Evolutionary conservation across 2,888 invertebrate species (phyloP), one percentile per base, ranked within the genome.

Genomic region (Melieria omissa): DNA sequence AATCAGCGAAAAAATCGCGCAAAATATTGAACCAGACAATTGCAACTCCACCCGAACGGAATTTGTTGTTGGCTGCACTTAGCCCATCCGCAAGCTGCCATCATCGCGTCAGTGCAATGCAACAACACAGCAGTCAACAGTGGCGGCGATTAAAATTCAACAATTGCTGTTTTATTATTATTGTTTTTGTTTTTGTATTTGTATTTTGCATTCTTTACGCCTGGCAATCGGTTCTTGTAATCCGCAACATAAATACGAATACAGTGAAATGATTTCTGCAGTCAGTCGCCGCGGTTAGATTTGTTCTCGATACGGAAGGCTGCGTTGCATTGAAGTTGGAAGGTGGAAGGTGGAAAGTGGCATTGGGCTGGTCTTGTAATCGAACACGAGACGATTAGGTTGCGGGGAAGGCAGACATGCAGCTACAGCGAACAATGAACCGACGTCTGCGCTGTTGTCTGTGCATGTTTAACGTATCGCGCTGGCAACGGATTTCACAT

Each of bases 211-310:
- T 68, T 54, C 44, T 49, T 61, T 68, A 5, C 46, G 45, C 8
- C 29, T 45, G 62, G 45, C 69, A 69, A 61, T 62, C 54, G 69
- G 52, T 44, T 69, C 61, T 62, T 62, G 62, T 69, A 69, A 69
- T 60, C 69, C 69, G 45, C 69, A 62, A 52, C 69, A 69, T 69
- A 69, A 69, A 69, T 69, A 69, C 54, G 54, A 45, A 44, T 46
- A 61, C 69, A 62, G 62, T 60, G 60, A 69, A 69, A 69, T 69
- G 61, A 69, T 55, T 69, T 62, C 69, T 14, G 54, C 46, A 69
- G 69, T 61, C 61, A 62, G 61, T 68, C 61, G 61, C 45, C 54
- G 54, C 52, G 16, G 42, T 41, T 29, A 29, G 29, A 29, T 29
- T 29, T 29, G 29, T 29, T 29, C 29, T 29, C 29, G 29, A 29